Base-by-base conservation (phyloP, 2,797 vertebrate species). In the Channallabes apus region DNA sequence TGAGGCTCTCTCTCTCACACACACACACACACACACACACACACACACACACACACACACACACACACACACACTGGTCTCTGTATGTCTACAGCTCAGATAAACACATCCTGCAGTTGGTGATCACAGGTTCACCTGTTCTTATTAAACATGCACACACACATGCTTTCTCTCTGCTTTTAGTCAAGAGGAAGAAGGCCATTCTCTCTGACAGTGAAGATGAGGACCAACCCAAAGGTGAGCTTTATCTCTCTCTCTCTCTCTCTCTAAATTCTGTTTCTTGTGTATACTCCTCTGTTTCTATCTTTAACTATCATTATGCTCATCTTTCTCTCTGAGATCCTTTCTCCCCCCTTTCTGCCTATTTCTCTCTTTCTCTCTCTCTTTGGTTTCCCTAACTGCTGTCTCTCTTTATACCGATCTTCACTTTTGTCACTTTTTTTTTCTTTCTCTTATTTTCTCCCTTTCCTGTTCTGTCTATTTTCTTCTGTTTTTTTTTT, bases 191-290 rank as follows among this genome's bases (percentile, higher is more conserved):
- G 90, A 99, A 98, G 95, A 96, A 95, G 65, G 94, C 95, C 18
- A 89, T 99, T 73, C 93, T 99, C 46, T 98, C 97, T 1, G 98
- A 99, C 92, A 99, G 97, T 18, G 98, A 99, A 84, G 97, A 98
- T 2, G 97, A 96, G 0, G 91, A 91, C 5, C 91, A 93, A 0
- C 90, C 91, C 71, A 96, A 95, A 90, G 94, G 95, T 95, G 61
- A 29, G 5, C 22, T 69, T 75, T 4, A 76, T 24, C 14, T 54
- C 0, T 20, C 1, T 68, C 65, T 24, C 6, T 20, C 32, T 9
- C 29, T 9, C 2, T 7, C 27, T 64, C 24, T 64, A 3, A 6
- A 7, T 41, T 41, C 38, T 41, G 38, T 41, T 41, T 41, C 41
- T 41, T 7, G 11, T 24, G 6, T 18, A 41, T 41, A 6, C 41